Evolutionary conservation across 1,140 invertebrate species (phyloP), one percentile per base, ranked within the genome.

Genomic region (Achatina immaculata): DNA sequence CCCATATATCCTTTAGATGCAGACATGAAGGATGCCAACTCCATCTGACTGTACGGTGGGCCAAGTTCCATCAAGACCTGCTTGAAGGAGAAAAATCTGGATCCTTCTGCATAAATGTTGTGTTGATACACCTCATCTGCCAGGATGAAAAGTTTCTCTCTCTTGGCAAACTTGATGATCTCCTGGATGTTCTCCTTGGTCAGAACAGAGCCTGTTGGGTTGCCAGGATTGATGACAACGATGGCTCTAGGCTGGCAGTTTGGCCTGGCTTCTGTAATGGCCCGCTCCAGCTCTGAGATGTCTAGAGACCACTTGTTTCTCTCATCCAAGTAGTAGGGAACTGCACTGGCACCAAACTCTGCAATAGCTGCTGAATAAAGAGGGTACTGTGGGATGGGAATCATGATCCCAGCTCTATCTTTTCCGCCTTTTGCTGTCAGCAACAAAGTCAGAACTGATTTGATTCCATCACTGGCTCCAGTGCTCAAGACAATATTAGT

Each of bases 301-400:
- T 96, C 94, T 73, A 99, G 90, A 0, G 94, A 94, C 98, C 98
- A 99, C 83, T 95, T 94, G 51, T 94, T 95, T 0, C 94, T 94
- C 91, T 99, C 98, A 91, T 99, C 94, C 78, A 99, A 92, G 90
- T 95, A 99, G 91, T 99, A 99, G 0, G 95, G 95, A 71, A 98
- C 94, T 92, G 86, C 82, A 80, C 85, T 86, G 16, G 89, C 88
- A 83, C 89, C 89, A 81, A 88, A 91, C 82, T 92, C 91, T 21
- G 90, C 95, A 24, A 99, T 92, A 0, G 96, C 95, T 0, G 98
- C 98, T 0, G 97, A 98, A 91, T 99, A 99, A 0, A 99, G 92
- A n/a, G 98, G 98, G 92, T 99, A 99, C 90, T 99, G 98, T 0
- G 98, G 98, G 88, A 99, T 99, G 0, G 98, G 98, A 83, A 99